Evolutionary conservation across 2,113 vertebrate species (phyloP).

Genomic region (Tricholaema leucomelas): DNA sequence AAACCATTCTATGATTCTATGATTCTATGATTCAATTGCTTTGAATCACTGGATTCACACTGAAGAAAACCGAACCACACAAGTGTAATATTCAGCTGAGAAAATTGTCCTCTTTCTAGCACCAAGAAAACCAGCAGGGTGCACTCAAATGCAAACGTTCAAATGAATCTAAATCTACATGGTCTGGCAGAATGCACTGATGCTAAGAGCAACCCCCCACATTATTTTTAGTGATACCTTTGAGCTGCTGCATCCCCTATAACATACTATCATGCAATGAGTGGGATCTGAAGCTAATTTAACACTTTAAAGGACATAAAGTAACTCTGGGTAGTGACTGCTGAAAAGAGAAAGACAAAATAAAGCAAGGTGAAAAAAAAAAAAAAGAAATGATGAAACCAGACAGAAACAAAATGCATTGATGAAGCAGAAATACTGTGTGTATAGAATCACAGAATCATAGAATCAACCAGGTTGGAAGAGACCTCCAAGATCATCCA

Average conservation of each 20-base stretch:
- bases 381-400: not conserved
- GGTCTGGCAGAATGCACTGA: not conserved
- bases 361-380: not conserved
- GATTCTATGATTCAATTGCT: too few relatives aligned
- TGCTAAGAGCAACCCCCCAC: not conserved
- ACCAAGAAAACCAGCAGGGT: constrained; percentile 54
- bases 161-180: not conserved
- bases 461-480: too few relatives aligned
- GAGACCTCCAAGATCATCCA: too few relatives aligned
- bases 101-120: not conserved
- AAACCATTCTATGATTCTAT: too few relatives aligned
- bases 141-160: constrained; percentile 63
- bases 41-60: not conserved
- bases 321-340: not conserved
- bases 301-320: not conserved
- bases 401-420: not conserved
- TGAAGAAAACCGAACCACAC: not conserved
- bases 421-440: not conserved
- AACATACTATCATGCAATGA: not conserved
- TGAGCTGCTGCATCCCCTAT: not conserved
- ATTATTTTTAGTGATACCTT: not conserved
- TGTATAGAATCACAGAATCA: too few relatives aligned
- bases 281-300: not conserved
- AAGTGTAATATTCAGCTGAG: not conserved
- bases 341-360: not conserved